These are phyloP conservation scores for Megalops cyprinoides DNA, from an alignment of 2,797 vertebrate species.

Conservation along the genomic window DNA sequence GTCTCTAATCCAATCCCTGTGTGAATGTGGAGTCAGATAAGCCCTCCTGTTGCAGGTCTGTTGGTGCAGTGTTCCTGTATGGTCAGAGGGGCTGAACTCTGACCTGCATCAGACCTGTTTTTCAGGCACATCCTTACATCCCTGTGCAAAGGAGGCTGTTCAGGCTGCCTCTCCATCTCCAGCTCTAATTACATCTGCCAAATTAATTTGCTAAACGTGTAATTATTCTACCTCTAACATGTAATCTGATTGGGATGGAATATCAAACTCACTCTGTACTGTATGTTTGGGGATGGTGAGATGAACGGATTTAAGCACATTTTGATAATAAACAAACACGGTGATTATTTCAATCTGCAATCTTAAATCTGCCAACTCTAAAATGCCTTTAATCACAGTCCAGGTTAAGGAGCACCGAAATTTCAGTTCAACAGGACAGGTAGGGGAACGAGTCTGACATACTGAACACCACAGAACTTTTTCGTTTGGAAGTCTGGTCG, in stretches of 20 bases:
- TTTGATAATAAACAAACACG: slow-evolving; percentile 40
- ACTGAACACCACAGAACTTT: no score
- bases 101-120: no score
- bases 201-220: slow-evolving; percentile 73
- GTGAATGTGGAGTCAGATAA: no score
- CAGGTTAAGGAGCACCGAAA: not conserved
- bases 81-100: no score
- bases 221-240: slow-evolving; percentile 71
- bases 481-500: no score
- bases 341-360: slow-evolving; percentile 14
- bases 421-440: not conserved
- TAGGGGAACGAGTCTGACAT: no score
- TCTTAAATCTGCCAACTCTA: no score
- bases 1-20: no score
- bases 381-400: not conserved
- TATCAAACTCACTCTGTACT: slow-evolving; percentile 36
- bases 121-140: no score
- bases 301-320: slow-evolving; percentile 23
- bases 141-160: slow-evolving; percentile 6
- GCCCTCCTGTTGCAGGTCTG: no score
- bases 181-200: slow-evolving; percentile 64
- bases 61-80: no score
- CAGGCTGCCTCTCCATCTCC: slow-evolving; percentile 31
- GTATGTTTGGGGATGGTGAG: slow-evolving; percentile 4
- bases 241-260: slow-evolving; percentile 68